Evolutionary conservation across 2,113 vertebrate species (phyloP).

Genomic region (Tympanuchus pallidicinctus): DNA sequence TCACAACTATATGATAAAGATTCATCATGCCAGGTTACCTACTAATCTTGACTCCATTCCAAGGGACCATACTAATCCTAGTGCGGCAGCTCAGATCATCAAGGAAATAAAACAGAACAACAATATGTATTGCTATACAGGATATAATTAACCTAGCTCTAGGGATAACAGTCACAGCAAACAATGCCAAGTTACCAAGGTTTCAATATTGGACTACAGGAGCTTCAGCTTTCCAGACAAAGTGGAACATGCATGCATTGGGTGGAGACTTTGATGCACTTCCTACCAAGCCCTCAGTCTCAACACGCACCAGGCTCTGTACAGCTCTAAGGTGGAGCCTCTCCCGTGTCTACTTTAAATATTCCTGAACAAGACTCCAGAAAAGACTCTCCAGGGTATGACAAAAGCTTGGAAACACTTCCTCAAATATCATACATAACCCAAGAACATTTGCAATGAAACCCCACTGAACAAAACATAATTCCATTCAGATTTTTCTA

Average conservation of each 20-base stretch:
- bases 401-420: slow-evolving; percentile 13
- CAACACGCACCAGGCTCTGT: not conserved
- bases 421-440: slow-evolving; percentile 4
- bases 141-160: not conserved
- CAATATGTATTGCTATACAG: not conserved
- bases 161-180: not conserved
- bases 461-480: not conserved
- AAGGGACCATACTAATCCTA: not conserved
- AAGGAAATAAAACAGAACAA: not conserved
- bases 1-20: fast-evolving
- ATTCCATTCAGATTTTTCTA: not conserved
- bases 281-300: not conserved
- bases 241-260: not conserved
- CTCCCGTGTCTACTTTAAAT: slow-evolving; percentile 6
- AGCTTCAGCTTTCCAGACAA: not conserved
- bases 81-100: not conserved
- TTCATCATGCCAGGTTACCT: not conserved
- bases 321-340: slow-evolving; percentile 12
- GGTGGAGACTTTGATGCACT: not conserved
- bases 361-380: slow-evolving; percentile 27
- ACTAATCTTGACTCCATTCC: too few species aligned
- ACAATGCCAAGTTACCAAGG: not conserved
- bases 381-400: not conserved
- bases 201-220: not conserved
- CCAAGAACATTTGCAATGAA: not conserved